Base-by-base conservation (phyloP, 2,113 vertebrate genomes). In the Elgaria multicarinata region DNA sequence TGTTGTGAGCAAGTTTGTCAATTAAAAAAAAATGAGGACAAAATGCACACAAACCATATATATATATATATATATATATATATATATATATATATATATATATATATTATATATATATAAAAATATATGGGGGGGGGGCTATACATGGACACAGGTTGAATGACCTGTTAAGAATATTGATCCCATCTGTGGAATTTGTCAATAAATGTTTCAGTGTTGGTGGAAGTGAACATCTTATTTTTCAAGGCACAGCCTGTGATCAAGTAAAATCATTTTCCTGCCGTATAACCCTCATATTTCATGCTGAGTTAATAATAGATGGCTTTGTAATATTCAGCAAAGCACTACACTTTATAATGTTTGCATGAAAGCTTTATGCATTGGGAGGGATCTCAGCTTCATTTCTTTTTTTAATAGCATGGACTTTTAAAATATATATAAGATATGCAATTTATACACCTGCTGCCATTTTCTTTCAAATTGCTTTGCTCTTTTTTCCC, bases 221-320 rank as follows among this genome's bases (percentile, higher is more conserved):
- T 66, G 85, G 85, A 91, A 94, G 89, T 90, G 90, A 92, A 81
- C 42, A 71, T n/a, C 72, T 90, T 16, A 0, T 93, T 95, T 90
- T 95, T 94, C 50, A 42, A 87, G 76, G 14, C 76, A 55, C 89
- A 44, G 36, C 50, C 82, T 94, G 91, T 20, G 6, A 94, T 93
- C 67, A 64, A 67, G 67, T 90, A 86, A 94, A 94, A 95, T 71
- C 0, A 80, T 90, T 93, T 96, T 83, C 81, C 83, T 77, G 75
- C 58, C 90, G 67, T 93, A 83, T 71, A 93, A 87, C n/a, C 44
- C 90, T 93, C 67, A 83, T 95, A 44, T 93, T 93, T 96, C 94
- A 92, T 24, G 4, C 28, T n/a, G n/a, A 90, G 77, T 87, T 95
- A 89, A 93, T 94, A 91, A 89, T 93, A 93, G 82, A 93, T 95